A percentile compares a stretch with the other conserved stretches of the same genome.
Conservation (phyloP, 1,140 invertebrate species). For the Lepidurus packardi region DNA sequence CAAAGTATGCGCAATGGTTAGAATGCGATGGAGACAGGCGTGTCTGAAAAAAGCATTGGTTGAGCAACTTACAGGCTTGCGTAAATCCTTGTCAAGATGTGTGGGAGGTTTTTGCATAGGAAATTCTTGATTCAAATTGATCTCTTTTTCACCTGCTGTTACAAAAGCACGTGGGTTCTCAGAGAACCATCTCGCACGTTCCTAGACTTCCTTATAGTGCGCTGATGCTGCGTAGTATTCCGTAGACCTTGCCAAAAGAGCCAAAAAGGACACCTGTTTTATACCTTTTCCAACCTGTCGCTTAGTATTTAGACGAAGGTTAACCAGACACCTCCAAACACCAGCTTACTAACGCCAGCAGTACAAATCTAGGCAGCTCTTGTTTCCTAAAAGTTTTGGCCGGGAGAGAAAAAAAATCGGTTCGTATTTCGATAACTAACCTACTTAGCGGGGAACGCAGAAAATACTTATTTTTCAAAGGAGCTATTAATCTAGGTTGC, state of each 20-base stretch:
- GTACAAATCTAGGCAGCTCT: no score
- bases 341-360: background rate
- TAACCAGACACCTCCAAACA: background rate
- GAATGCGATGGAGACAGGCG: background rate
- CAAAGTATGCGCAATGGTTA: background rate
- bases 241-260: background rate
- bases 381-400: no score
- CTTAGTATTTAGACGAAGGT: background rate
- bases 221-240: background rate
- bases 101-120: background rate
- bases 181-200: background rate
- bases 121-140: constrained; percentile 8
- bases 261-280: background rate
- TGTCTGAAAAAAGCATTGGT: background rate
- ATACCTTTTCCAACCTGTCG: constrained; percentile 9
- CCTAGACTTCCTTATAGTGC: background rate
- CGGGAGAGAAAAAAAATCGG: no score
- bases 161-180: background rate
- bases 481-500: no score
- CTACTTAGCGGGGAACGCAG: no score
- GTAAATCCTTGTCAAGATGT: constrained; percentile 7
- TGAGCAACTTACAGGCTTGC: background rate
- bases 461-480: no score
- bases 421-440: no score
- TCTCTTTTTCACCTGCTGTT: constrained; percentile 13